phyloP scores from a whole-genome alignment of 2,888 invertebrate species.

The Oegoconia quadripuncta region DNA sequence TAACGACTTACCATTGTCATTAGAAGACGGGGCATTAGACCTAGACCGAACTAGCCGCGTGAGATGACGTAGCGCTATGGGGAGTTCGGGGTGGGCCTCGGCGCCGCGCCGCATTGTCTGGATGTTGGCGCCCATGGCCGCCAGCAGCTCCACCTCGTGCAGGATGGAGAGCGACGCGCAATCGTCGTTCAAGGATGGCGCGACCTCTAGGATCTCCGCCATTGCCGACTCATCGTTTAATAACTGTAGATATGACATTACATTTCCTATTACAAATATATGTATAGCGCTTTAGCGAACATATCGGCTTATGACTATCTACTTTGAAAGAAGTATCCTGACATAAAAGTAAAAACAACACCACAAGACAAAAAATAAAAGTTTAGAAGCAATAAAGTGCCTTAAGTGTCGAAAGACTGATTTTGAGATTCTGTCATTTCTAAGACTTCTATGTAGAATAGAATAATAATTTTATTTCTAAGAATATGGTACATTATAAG shows the following conservation, averaged over 20 bases:
- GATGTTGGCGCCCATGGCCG: constrained; percentile 82
- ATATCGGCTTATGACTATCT: too few species aligned
- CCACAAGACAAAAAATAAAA: too few species aligned
- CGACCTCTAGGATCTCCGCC: constrained; percentile 84
- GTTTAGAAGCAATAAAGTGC: too few species aligned
- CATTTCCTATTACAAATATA: too few species aligned
- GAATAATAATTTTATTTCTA: too few species aligned
- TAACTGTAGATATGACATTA: constrained; percentile 38
- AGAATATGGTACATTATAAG: too few species aligned
- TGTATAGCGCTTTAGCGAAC: too few species aligned
- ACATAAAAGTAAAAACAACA: too few species aligned
- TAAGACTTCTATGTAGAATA: too few species aligned
- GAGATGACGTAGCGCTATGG: constrained; percentile 83
- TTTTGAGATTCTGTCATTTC: too few species aligned
- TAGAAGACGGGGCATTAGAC: constrained; percentile 34
- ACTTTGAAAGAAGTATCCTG: too few species aligned
- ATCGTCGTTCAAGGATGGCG: constrained; percentile 84
- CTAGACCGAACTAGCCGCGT: constrained; percentile 76
- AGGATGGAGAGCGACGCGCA: constrained; percentile 86
- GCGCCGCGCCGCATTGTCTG: constrained; percentile 84
- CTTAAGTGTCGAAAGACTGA: too few species aligned
- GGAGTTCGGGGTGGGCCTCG: constrained; percentile 83
- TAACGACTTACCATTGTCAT: constrained; percentile 48
- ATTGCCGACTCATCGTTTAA: constrained; percentile 71
- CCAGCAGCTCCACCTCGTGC: constrained; percentile 87